Evolutionary conservation across 1,140 invertebrate genomes (phyloP).

Genomic region (Meloidogyne chitwoodi): DNA sequence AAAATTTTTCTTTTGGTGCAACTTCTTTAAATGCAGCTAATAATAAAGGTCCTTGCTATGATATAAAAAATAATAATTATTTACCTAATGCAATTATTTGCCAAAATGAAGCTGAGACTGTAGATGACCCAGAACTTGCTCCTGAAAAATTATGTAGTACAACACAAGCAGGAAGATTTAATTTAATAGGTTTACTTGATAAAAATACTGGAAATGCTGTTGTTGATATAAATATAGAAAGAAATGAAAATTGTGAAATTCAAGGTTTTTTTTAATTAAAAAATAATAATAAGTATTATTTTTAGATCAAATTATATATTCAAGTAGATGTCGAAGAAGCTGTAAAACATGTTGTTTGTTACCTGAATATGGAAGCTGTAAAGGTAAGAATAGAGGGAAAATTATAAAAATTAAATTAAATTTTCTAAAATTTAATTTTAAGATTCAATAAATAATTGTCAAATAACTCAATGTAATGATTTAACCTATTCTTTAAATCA

Average conservation of each 20-base stretch:
- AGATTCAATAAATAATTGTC: not conserved
- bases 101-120: not conserved
- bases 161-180: not conserved
- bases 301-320: not conserved
- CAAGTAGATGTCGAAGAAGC: constrained; percentile 5
- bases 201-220: not conserved
- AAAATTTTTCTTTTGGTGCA: not conserved
- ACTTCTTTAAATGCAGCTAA: not conserved
- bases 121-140: not conserved
- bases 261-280: not conserved
- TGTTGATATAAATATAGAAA: not conserved
- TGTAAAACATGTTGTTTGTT: constrained; percentile 14
- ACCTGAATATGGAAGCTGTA: constrained; percentile 13
- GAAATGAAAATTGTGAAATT: not conserved
- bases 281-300: not conserved
- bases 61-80: not conserved
- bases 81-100: not conserved
- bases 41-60: not conserved
- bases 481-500: not conserved
- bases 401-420: not conserved
- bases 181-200: not conserved
- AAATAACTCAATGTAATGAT: not conserved
- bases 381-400: not conserved
- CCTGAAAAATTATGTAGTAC: not conserved
- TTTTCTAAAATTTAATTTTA: not conserved